Evolutionary conservation across 2,113 vertebrate genomes (phyloP).

Genomic region (Pseudorasbora parva): DNA sequence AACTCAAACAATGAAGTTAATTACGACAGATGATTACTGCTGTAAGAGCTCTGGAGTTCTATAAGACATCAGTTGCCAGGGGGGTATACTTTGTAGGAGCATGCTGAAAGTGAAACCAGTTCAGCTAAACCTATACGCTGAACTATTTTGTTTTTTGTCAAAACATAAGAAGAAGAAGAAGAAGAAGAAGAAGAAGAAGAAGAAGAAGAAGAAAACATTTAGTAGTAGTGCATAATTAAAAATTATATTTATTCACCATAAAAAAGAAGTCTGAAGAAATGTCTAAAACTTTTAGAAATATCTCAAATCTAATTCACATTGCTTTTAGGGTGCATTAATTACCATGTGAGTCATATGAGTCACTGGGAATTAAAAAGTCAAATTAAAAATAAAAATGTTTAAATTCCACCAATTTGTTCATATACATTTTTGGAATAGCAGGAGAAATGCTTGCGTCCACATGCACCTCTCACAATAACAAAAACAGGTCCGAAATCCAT

Average conservation of each 20-base stretch:
- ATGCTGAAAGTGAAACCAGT: constrained; percentile 23
- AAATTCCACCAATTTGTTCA: neutral
- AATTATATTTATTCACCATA: neutral
- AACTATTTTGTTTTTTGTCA: constrained; percentile 38
- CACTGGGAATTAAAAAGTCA: too few species aligned
- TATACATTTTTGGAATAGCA: neutral
- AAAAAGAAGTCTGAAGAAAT: neutral
- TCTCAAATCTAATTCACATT: neutral
- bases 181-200: too few species aligned
- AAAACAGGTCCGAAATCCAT: neutral
- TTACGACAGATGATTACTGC: constrained; percentile 61
- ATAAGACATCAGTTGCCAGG: constrained; percentile 23
- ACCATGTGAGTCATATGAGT: too few species aligned
- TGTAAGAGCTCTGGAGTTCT: constrained; percentile 49
- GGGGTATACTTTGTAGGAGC: constrained; percentile 15
- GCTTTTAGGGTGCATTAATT: neutral
- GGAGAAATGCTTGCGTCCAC: neutral
- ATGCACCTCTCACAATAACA: neutral
- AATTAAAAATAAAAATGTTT: neutral
- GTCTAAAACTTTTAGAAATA: too few species aligned
- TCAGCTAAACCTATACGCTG: neutral
- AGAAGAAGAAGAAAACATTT: too few species aligned
- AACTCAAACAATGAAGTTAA: constrained; percentile 62
- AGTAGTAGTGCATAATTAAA: neutral
- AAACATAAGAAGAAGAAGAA: neutral